Conservation (phyloP, 2,797 vertebrate genomes). For the Natrix natrix region DNA sequence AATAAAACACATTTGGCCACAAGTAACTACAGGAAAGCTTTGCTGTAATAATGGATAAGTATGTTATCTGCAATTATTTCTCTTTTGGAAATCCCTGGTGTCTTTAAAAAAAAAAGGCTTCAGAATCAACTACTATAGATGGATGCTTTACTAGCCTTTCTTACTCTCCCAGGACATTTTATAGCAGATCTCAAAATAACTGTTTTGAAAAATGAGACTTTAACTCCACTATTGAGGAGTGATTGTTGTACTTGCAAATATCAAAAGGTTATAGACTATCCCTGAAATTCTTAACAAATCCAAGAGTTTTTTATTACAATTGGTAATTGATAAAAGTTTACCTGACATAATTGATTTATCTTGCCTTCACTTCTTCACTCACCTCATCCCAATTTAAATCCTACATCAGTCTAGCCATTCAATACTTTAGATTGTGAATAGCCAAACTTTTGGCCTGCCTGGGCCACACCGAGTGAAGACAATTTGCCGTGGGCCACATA, state of each 20-base stretch:
- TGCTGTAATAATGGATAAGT: background rate
- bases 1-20: background rate
- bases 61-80: background rate
- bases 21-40: background rate
- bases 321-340: background rate
- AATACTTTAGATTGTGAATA: background rate
- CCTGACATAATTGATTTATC: background rate
- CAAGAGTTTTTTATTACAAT: background rate
- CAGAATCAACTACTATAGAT: background rate
- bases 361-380: background rate
- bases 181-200: background rate
- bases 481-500: too few species aligned
- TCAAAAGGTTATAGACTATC: background rate
- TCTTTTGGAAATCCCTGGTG: background rate
- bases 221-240: background rate
- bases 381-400: background rate
- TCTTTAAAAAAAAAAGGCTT: background rate
- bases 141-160: background rate
- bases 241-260: background rate
- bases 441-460: too few species aligned
- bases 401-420: background rate
- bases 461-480: too few species aligned
- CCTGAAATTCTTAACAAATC: background rate
- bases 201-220: background rate
- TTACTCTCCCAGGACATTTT: background rate